Base-by-base conservation (phyloP, 2,888 invertebrate species). In the Pachymerium ferrugineum region DNA sequence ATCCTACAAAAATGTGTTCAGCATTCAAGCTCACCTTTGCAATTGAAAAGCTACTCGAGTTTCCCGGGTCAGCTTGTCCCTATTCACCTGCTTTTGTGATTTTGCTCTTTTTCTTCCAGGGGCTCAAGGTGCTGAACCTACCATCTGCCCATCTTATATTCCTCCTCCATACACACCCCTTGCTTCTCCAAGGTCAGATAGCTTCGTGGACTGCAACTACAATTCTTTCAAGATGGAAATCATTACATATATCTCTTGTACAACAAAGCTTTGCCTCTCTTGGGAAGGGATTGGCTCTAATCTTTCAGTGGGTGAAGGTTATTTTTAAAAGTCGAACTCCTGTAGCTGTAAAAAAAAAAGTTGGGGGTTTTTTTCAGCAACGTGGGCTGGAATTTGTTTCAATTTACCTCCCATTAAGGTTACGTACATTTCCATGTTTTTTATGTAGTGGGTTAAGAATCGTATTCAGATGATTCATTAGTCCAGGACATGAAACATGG, bases 91-190 rank as follows among this genome's bases (percentile, higher is more conserved):
- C 62, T 62, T 62, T 62, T 62, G 62, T 62, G 25, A 62, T 28
- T 28, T 62, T 62, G 62, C 62, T 62, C 62, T 62, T 62, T 62
- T 62, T 28, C 62, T 28, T 62, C 25, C 62, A 62, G 28, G 62
- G 62, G 62, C 62, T 62, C 62, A 62, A 62, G 62, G 62, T 62
- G 62, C 62, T 62, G 62, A 62, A 62, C 62, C n/a, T 62, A 14
- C 28, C 62, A 62, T 62, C 62, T 62, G 62, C 62, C 62, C 62
- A n/a, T 47, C 47, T 47, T 47, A n/a, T 47, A 4, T 47, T 19
- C 19, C 10, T 16, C 10, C 25, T 25, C 22, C 28, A n/a, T n/a
- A n/a, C 28, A 12, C 28, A 62, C 62, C 62, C 62, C 28, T 62
- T 62, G 22, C 10, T 1, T 19, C 1, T 62, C 10, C 62, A 28